Evolutionary conservation across 2,113 vertebrate genomes (phyloP).

Genomic region (Lampris megalopsis): DNA sequence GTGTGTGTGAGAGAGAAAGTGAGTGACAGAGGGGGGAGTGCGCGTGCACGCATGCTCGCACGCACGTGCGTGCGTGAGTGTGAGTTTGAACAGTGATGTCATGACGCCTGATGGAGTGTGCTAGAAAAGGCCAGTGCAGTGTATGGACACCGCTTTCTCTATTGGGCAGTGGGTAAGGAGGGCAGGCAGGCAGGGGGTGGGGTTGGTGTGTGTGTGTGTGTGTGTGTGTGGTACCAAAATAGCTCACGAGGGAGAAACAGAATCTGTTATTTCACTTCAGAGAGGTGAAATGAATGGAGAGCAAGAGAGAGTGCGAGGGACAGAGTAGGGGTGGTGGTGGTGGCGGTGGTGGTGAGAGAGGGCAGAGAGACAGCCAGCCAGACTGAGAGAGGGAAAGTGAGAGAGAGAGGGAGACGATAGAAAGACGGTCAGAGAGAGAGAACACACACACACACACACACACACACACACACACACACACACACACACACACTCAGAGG

Average conservation of each 20-base stretch:
- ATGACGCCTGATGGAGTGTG: conserved; percentile 58
- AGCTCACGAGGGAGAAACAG: conserved; percentile 63
- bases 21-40: conserved; percentile 17
- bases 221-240: conserved; percentile 58
- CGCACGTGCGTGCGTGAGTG: conserved; percentile 5
- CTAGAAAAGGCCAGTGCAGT: conserved; percentile 47
- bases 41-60: conserved; percentile 14
- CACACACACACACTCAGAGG: conserved; percentile 17
- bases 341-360: conserved; percentile 48
- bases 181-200: conserved; percentile 30
- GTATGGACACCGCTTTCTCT: conserved; percentile 24
- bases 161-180: conserved; percentile 4
- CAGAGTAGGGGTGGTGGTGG: conserved; percentile 31
- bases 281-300: conserved; percentile 9
- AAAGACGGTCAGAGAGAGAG: conserved; percentile 7
- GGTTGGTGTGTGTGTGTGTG: conserved; percentile 6
- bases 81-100: conserved; percentile 65
- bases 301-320: conserved; percentile 24
- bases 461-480: conserved; percentile 19
- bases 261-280: conserved; percentile 70
- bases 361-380: conserved; percentile 33
- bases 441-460: conserved; percentile 38
- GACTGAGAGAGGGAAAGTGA: conserved; percentile 48
- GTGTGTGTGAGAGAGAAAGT: conserved; percentile 17
- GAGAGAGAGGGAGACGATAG: not conserved